Percentiles rank a stretch among this genome's conserved stretches.
Evolutionary conservation across 30 jellyfish, hydroid and myxozoan species (phyloP).

Genomic region (Rhopilema esculentum): DNA sequence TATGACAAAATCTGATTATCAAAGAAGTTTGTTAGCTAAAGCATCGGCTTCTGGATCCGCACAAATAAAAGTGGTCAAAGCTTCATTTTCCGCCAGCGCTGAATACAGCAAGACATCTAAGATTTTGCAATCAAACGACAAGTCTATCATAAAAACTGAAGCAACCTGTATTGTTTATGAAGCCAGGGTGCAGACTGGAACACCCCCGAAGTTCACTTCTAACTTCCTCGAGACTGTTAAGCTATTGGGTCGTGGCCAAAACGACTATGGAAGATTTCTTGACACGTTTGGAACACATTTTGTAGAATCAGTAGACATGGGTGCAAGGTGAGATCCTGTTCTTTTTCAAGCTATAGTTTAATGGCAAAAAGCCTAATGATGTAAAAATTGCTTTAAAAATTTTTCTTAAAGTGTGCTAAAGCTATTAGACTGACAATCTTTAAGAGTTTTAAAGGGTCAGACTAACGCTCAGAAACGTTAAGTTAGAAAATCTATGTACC

Average conservation of each 20-base stretch:
- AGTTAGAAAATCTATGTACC: too few species aligned
- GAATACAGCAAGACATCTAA: slow-evolving; percentile 46
- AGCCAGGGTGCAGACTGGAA: slow-evolving; percentile 15
- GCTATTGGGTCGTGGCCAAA: neutral
- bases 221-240: slow-evolving; percentile 38
- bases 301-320: slow-evolving; percentile 22
- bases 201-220: slow-evolving; percentile 42
- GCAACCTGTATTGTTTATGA: slow-evolving; percentile 52
- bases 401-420: too few species aligned
- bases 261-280: slow-evolving; percentile 3
- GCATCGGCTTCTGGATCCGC: slow-evolving; percentile 56
- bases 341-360: neutral
- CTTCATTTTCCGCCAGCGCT: slow-evolving; percentile 57
- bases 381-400: too few species aligned
- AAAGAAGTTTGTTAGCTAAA: slow-evolving; percentile 22
- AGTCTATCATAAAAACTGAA: slow-evolving; percentile 32
- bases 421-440: too few species aligned
- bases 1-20: slow-evolving; percentile 40
- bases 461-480: too few species aligned
- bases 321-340: slow-evolving; percentile 41
- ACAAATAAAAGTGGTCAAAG: slow-evolving; percentile 9
- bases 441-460: too few species aligned
- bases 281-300: slow-evolving; percentile 62
- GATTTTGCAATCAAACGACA: slow-evolving; percentile 15
- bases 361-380: neutral